These are phyloP conservation scores for Castor canadensis DNA, from an alignment of 2,113 vertebrate genomes.

Conservation along the genomic window DNA sequence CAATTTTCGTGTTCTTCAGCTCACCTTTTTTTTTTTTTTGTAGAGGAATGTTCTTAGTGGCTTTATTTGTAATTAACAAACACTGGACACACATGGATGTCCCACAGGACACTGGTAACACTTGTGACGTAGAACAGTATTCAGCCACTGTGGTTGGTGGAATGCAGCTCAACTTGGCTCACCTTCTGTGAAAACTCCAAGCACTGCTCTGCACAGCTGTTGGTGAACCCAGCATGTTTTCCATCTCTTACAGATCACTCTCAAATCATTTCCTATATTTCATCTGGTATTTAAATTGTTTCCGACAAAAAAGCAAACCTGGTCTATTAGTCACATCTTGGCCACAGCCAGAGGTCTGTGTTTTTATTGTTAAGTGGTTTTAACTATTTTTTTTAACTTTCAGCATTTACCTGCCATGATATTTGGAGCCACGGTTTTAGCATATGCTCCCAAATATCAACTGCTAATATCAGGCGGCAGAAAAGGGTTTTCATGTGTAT, in stretches of 20 bases:
- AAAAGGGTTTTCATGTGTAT: conserved; percentile 93
- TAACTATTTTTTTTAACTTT: conserved; percentile 69
- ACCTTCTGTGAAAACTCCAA: background rate
- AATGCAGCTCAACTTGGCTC: background rate
- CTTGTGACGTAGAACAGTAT: background rate
- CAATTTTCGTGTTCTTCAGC: background rate
- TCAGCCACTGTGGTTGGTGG: background rate
- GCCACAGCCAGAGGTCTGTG: background rate
- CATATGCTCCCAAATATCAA: no score
- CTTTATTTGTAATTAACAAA: background rate
- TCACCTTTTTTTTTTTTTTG: no score
- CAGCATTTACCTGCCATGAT: conserved; percentile 96
- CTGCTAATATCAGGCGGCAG: no score
- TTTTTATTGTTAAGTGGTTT: conserved; percentile 12
- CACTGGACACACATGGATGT: background rate
- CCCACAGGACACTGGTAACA: background rate
- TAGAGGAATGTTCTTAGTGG: background rate
- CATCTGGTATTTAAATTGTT: conserved; percentile 32
- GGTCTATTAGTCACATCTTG: background rate
- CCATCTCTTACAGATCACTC: background rate
- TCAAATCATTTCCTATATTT: background rate
- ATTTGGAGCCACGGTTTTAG: conserved; percentile 96
- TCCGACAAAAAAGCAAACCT: background rate
- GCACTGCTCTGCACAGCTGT: background rate
- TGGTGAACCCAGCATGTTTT: background rate